Conservation (phyloP, 2,797 vertebrate genomes). For the Dryobates pubescens region DNA sequence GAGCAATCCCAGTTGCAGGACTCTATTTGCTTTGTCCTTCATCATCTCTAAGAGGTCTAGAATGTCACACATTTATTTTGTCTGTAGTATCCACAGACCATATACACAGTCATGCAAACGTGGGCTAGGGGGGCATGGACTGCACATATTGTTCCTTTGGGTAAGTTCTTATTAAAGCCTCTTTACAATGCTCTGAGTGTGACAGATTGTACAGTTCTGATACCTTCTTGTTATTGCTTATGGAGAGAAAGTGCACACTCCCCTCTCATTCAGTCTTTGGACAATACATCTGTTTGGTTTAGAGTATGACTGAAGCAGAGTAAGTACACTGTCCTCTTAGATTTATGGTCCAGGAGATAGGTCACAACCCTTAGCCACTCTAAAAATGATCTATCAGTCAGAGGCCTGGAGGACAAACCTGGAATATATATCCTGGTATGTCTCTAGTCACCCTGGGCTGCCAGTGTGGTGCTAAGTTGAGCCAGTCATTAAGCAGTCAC, state of each 20-base stretch:
- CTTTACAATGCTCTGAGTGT: neutral
- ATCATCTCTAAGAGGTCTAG: neutral
- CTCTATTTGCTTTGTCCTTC: neutral
- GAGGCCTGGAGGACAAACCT: neutral
- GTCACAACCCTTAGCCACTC: slow-evolving; percentile 11
- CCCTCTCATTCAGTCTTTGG: neutral
- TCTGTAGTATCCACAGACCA: neutral
- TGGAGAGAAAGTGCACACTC: neutral
- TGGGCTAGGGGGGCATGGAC: neutral
- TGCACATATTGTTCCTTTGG: neutral
- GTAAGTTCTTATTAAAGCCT: neutral
- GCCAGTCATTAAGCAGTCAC: neutral
- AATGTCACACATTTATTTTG: neutral
- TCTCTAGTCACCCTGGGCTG: neutral
- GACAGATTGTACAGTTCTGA: neutral
- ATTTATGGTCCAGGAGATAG: slow-evolving; percentile 52
- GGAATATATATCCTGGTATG: neutral
- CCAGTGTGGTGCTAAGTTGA: neutral
- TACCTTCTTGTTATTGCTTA: neutral
- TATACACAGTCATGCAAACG: neutral
- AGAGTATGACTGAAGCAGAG: neutral
- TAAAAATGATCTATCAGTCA: slow-evolving; percentile 45
- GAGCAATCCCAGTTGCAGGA: neutral
- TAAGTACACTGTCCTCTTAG: neutral
- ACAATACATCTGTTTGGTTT: neutral